Conservation (phyloP, 2,113 vertebrate species). For the Prietella phreatophila region DNA sequence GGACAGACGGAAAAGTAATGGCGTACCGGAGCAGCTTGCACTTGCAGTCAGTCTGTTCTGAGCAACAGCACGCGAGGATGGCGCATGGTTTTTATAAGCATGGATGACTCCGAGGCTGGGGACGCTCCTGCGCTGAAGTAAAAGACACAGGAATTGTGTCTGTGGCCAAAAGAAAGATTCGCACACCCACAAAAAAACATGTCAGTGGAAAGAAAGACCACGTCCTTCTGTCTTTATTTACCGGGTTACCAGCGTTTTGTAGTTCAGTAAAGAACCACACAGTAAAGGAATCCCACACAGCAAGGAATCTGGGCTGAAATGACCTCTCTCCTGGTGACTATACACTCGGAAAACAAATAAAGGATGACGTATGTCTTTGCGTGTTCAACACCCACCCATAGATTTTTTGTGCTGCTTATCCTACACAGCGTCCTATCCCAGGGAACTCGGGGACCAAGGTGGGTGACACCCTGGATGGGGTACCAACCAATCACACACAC, state of each 20-base stretch:
- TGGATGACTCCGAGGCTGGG: slow-evolving; percentile 52
- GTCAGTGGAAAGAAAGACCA: slow-evolving; percentile 60
- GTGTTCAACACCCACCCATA: neutral
- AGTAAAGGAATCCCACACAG: neutral
- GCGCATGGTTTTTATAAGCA: slow-evolving; percentile 59
- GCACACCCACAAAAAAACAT: slow-evolving; percentile 52
- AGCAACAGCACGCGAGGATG: slow-evolving; percentile 12
- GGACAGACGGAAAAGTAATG: slow-evolving; percentile 34
- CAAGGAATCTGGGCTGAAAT: slow-evolving; percentile 26
- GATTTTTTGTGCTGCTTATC: too few species aligned
- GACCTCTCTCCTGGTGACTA: neutral
- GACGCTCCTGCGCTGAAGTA: slow-evolving; percentile 49
- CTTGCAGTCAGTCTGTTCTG: slow-evolving; percentile 24
- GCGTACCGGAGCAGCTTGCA: slow-evolving; percentile 21
- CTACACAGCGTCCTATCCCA: too few species aligned
- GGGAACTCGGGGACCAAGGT: too few species aligned
- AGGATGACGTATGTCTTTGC: neutral
- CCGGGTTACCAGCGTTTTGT: slow-evolving; percentile 32
- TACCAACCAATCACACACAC: too few species aligned
- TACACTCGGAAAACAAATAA: neutral
- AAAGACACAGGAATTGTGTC: slow-evolving; percentile 51
- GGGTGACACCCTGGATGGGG: too few species aligned
- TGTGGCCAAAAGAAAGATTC: slow-evolving; percentile 54
- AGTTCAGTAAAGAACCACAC: neutral
- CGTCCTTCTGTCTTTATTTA: slow-evolving; percentile 56